Conservation (phyloP, 2,888 invertebrate species). For the Dyspetes luteomarginatus region DNA sequence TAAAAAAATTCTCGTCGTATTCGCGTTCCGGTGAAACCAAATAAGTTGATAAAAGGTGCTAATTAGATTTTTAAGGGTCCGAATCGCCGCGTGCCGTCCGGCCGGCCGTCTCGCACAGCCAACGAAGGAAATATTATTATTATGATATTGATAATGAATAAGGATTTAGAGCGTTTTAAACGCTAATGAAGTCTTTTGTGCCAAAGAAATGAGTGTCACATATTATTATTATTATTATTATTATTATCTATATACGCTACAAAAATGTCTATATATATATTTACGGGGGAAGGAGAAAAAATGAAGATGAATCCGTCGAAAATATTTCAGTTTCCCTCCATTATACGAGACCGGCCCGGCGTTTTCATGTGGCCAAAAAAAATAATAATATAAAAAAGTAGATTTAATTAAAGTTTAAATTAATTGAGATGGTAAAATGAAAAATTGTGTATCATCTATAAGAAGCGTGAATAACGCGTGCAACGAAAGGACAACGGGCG, state of each 20-base stretch:
- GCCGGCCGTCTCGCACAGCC: conserved; percentile 68
- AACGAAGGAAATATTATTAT: conserved; percentile 62
- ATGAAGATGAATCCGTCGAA: conserved; percentile 66
- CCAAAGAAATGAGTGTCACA: conserved; percentile 61
- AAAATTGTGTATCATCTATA: conserved; percentile 20
- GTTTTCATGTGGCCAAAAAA: conserved; percentile 70
- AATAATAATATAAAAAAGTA: conserved; percentile 22
- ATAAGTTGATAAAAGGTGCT: conserved; percentile 80
- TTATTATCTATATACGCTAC: conserved; percentile 31
- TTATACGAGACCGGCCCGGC: conserved; percentile 68
- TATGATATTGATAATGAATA: conserved; percentile 22
- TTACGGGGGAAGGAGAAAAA: conserved; percentile 5
- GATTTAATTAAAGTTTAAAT: conserved; percentile 29
- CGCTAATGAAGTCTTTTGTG: conserved; percentile 60
- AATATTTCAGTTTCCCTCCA: conserved; percentile 71
- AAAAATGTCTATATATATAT: conserved; percentile 16
- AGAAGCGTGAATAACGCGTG: conserved; percentile 35
- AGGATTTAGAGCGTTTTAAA: conserved; percentile 39
- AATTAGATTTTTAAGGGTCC: conserved; percentile 74
- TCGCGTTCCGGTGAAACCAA: conserved; percentile 68
- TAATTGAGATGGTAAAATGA: conserved; percentile 20
- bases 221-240: conserved; percentile 6
- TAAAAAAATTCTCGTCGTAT: conserved; percentile 29
- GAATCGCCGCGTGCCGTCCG: conserved; percentile 72
- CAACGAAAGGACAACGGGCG: conserved; percentile 60